Percentiles rank a stretch among this genome's conserved stretches.
Evolutionary conservation across 2,797 vertebrate species (phyloP).

Genomic region (Decapterus maruadsi): DNA sequence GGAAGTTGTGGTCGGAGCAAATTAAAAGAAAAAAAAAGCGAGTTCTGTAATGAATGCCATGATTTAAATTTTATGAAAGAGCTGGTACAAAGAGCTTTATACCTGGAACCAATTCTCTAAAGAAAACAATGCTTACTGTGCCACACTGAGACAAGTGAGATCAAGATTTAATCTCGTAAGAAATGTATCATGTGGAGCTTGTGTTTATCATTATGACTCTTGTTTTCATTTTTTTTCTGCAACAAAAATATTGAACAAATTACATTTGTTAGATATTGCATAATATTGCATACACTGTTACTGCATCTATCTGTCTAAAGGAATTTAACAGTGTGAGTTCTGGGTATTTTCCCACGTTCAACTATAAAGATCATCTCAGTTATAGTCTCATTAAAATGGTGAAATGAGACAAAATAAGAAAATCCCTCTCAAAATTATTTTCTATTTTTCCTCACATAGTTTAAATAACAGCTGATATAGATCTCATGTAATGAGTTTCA

Average conservation of each 20-base stretch:
- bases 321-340: background rate
- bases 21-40: background rate
- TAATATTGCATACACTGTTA: too few relatives aligned
- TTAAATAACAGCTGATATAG: conserved; percentile 36
- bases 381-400: conserved; percentile 5
- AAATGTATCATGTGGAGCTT: background rate
- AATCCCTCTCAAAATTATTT: conserved; percentile 6
- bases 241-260: background rate
- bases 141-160: background rate
- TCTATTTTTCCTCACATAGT: conserved; percentile 2
- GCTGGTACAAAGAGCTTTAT: background rate
- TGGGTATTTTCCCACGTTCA: conserved; percentile 5
- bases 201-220: conserved; percentile 13
- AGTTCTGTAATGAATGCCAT: background rate
- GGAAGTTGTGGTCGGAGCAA: background rate
- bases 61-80: background rate
- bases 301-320: background rate
- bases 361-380: conserved; percentile 4
- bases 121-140: background rate
- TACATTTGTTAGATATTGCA: background rate
- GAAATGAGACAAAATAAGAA: conserved; percentile 2
- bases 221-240: conserved; percentile 12
- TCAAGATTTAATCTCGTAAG: background rate
- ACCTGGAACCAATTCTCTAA: conserved; percentile 3
- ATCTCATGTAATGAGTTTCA: conserved; percentile 57